These are phyloP conservation scores for Ondatra zibethicus DNA, from an alignment of 2,113 vertebrate species.

Conservation along the genomic window DNA sequence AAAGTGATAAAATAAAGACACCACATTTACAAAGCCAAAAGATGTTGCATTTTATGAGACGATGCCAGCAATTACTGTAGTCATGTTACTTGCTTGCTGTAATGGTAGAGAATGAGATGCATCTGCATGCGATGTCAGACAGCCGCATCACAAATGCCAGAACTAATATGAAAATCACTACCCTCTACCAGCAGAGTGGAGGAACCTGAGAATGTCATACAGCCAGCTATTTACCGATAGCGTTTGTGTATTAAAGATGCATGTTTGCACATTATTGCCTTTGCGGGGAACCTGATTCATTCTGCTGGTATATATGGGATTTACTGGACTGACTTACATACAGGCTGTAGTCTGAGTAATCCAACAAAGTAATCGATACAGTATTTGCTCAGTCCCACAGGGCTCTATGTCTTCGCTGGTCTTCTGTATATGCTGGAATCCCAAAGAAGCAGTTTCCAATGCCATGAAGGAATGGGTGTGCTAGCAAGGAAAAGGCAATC, in stretches of 20 bases:
- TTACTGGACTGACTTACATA: not conserved
- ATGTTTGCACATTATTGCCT: conserved; percentile 30
- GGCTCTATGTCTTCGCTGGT: not conserved
- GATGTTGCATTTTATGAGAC: conserved; percentile 72
- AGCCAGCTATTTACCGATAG: not conserved
- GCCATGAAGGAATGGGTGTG: not conserved
- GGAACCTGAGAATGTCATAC: not conserved
- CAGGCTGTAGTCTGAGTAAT: not conserved
- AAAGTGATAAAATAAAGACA: conserved; percentile 82
- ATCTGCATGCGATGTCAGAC: not conserved
- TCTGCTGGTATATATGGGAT: not conserved
- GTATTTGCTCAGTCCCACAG: not conserved
- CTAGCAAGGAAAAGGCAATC: not conserved
- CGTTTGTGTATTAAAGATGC: conserved; percentile 49
- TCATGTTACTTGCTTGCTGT: conserved; percentile 46
- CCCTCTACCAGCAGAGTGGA: not conserved
- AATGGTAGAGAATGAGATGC: conserved; percentile 69
- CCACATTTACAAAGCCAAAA: conserved; percentile 68
- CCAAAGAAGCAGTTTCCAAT: not conserved
- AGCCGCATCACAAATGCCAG: not conserved
- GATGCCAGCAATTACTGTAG: conserved; percentile 56
- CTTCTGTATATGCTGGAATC: not conserved
- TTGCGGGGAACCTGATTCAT: not conserved
- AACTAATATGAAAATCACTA: conserved; percentile 55
- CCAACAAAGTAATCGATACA: not conserved